phyloP scores from a whole-genome alignment of 2,113 vertebrate genomes.

The Hippopotamus amphibius region DNA sequence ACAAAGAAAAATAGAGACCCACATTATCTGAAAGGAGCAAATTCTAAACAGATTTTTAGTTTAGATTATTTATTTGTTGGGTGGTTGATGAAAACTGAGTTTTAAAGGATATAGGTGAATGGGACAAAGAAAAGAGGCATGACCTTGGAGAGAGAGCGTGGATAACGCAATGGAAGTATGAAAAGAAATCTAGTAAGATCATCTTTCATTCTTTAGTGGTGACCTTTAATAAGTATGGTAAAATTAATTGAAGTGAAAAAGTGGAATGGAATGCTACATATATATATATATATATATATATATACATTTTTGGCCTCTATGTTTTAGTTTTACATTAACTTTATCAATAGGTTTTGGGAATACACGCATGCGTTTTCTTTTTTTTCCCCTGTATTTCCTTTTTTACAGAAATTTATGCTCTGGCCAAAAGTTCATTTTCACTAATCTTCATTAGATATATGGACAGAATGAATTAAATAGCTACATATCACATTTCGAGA shows the following conservation, averaged over 20 bases:
- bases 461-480: not conserved
- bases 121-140: not conserved
- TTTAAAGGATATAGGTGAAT: not conserved
- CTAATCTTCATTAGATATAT: not conserved
- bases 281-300: not conserved
- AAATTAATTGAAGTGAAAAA: not conserved
- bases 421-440: not conserved
- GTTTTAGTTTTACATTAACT: not conserved
- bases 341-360: not conserved
- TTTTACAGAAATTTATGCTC: not conserved
- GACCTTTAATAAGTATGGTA: not conserved
- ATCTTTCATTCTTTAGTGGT: not conserved
- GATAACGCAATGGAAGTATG: fast-evolving
- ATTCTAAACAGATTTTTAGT: not conserved
- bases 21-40: not conserved
- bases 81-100: not conserved
- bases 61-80: not conserved
- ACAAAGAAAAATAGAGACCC: not conserved
- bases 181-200: not conserved
- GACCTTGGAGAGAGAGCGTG: not conserved
- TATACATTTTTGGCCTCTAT: not conserved
- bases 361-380: no score
- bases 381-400: not conserved
- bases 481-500: not conserved
- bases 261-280: not conserved